Evolutionary conservation across 2,888 invertebrate genomes (phyloP).

Genomic region (Eugnorisma glareosa): DNA sequence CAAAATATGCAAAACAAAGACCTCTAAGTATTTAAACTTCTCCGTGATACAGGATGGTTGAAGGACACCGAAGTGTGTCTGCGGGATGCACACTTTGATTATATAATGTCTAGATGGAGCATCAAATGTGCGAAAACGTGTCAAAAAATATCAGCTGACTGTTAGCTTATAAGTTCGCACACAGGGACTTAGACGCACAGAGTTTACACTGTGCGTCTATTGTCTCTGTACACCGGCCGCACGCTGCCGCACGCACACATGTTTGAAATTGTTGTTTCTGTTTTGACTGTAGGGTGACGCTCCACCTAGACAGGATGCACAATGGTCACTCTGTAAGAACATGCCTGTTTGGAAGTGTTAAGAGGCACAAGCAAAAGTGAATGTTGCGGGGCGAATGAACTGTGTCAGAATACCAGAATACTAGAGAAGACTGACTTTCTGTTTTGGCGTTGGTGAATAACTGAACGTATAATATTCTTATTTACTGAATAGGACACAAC

Average conservation of each 20-base stretch:
- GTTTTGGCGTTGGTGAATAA: not conserved
- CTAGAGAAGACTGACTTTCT: not conserved
- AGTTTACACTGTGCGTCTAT: too few species aligned
- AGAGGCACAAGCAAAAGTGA: not conserved
- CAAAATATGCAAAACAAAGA: not conserved
- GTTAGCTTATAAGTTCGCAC: too few species aligned
- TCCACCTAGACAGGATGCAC: too few species aligned
- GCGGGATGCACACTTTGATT: not conserved
- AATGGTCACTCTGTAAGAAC: not conserved
- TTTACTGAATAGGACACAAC: slow-evolving; percentile 44
- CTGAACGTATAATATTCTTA: not conserved
- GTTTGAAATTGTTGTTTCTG: too few species aligned
- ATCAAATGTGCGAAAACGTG: too few species aligned
- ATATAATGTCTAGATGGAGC: too few species aligned
- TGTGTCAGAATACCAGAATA: too few species aligned
- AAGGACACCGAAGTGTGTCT: not conserved
- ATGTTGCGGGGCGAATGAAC: not conserved
- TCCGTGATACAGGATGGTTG: not conserved
- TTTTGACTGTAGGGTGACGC: too few species aligned
- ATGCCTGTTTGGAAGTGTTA: not conserved
- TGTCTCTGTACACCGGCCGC: too few species aligned
- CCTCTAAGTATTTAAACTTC: not conserved
- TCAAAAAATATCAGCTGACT: too few species aligned
- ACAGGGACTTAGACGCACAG: too few species aligned
- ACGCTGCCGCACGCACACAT: too few species aligned